Evolutionary conservation across 2,113 vertebrate genomes (phyloP).

Genomic region (Sialia sialis): DNA sequence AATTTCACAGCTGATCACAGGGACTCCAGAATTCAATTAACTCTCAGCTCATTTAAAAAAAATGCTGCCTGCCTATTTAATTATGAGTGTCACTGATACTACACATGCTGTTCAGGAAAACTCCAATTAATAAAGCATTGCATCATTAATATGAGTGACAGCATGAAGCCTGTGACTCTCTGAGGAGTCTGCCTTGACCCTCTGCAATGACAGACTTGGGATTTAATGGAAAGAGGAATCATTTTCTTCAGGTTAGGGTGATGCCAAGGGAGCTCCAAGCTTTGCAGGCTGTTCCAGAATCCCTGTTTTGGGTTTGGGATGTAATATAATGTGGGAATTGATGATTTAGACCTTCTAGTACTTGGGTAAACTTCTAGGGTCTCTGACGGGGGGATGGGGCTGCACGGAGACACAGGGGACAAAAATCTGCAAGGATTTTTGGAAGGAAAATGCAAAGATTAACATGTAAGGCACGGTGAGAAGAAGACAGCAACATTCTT

Average conservation of each 20-base stretch:
- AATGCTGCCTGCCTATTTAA: conserved; percentile 45
- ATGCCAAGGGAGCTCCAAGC: background rate
- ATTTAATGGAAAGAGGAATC: background rate
- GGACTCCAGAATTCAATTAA: conserved; percentile 63
- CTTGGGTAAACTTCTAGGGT: background rate
- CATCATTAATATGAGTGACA: conserved; percentile 59
- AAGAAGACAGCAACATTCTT: background rate
- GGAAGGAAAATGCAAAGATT: background rate
- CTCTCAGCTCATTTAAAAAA: conserved; percentile 23
- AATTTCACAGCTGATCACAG: conserved; percentile 59
- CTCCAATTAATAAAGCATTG: conserved; percentile 60
- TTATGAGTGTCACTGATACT: conserved; percentile 45
- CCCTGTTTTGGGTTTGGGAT: background rate
- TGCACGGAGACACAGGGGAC: background rate
- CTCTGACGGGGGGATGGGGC: background rate
- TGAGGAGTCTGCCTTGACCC: background rate
- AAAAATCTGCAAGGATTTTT: background rate
- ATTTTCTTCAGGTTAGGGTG: background rate
- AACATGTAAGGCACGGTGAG: background rate
- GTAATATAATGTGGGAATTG: background rate
- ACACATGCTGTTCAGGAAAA: conserved; percentile 42
- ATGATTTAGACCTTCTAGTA: background rate
- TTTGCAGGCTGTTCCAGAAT: background rate
- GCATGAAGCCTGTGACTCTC: background rate
- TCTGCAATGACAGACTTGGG: background rate